Evolutionary conservation across 1,140 invertebrate species (phyloP), one percentile per base, ranked within the genome.

Genomic region (Caenorhabditis latens): DNA sequence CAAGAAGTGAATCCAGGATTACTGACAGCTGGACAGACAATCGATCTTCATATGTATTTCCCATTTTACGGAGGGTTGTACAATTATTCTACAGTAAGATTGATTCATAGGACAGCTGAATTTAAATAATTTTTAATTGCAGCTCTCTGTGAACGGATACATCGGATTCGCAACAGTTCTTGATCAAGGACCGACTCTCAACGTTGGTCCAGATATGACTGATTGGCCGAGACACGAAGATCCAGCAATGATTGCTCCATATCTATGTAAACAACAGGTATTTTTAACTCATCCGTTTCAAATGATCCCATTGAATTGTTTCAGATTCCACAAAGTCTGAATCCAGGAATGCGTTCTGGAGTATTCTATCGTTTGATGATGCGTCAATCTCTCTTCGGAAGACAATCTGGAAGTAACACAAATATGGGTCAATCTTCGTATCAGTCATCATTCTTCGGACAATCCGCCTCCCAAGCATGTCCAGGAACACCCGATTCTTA

Each of bases 241-340:
- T 89, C 91, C 91, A 46, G 91, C 91, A 8, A 92, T 92, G 91
- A 92, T 92, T 86, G 91, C 92, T 46, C 91, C 91, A 16, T 92
- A 90, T 87, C 87, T 92, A 14, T 92, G 91, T 83, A 92, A 92
- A 87, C 91, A 92, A 83, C 91, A 91, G 75, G 90, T 90, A 53
- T 63, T 9, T 57, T 0, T 42, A 57, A 19, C 5, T 19, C 14
- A 4, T 7, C 63, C 4, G 24, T 40, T 24, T n/a, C 4, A 19
- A 13, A n/a, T n/a, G n/a, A n/a, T n/a, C 13, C 8, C 3, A 85
- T n/a, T 6, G 0, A 5, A 67, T 40, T n/a, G 16, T 46, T 90
- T 55, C 83, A 91, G 90, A 92, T 92, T 82, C 88, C 90, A 9
- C 91, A 92, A 90, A 84, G 86, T 65, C 65, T 87, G 24, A 91